Percentiles rank a stretch among this genome's conserved stretches.
Evolutionary conservation across 2,888 invertebrate species (phyloP).

Genomic region (Standfussiana lucernea): DNA sequence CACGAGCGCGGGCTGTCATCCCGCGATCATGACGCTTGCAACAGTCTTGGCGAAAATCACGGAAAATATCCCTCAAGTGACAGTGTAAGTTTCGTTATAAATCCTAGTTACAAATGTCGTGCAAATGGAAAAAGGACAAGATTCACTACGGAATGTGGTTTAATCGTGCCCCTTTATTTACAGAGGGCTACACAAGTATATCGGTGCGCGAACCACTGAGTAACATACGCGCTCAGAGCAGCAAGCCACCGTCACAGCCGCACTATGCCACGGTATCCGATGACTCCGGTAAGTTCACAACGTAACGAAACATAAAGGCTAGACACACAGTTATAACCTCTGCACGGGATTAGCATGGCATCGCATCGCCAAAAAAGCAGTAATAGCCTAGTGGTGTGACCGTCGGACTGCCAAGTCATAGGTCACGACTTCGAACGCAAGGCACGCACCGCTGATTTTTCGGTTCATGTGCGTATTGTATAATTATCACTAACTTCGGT

Average conservation of each 20-base stretch:
- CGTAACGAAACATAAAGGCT: not conserved
- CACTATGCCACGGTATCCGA: conserved; percentile 98
- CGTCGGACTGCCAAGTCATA: too few species aligned
- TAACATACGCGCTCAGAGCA: conserved; percentile 92
- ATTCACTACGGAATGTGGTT: not conserved
- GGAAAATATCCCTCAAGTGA: not conserved
- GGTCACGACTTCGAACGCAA: too few species aligned
- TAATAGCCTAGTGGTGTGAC: too few species aligned
- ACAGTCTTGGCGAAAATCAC: too few species aligned
- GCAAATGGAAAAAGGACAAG: not conserved
- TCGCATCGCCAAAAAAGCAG: too few species aligned
- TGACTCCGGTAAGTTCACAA: conserved; percentile 93
- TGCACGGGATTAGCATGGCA: not conserved
- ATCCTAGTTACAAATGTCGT: not conserved
- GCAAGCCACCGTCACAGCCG: conserved; percentile 85
- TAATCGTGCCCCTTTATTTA: conserved; percentile 61
- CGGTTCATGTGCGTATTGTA: too few species aligned
- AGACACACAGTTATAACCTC: too few species aligned
- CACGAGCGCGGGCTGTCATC: not conserved
- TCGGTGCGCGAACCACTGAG: conserved; percentile 96
- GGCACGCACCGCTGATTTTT: too few species aligned
- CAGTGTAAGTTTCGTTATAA: not conserved
- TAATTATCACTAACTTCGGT: too few species aligned
- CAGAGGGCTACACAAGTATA: conserved; percentile 97
- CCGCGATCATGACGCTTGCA: too few species aligned